Percentiles rank a stretch among this genome's conserved stretches.
phyloP scores from a whole-genome alignment of 2,888 invertebrate species.

The Eupithecia subfuscata region DNA sequence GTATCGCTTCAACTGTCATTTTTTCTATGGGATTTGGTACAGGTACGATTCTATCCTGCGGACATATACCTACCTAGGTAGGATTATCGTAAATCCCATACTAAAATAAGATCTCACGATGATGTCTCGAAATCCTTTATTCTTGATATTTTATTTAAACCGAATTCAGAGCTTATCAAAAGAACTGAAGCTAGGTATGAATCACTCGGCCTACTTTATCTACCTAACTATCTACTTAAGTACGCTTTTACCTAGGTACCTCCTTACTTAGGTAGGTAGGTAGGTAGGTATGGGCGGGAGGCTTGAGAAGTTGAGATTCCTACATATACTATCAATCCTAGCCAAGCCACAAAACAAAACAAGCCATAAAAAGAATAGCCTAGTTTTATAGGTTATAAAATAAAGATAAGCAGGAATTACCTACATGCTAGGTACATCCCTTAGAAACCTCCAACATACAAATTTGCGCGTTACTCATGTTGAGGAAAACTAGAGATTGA shows the following conservation, averaged over 20 bases:
- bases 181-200: not conserved
- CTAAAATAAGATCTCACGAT: too few species aligned
- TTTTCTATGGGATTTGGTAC: too few species aligned
- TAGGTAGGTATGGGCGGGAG: not conserved
- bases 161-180: not conserved
- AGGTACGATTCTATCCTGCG: too few species aligned
- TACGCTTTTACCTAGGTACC: not conserved
- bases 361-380: constrained; percentile 34
- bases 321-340: not conserved
- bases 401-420: constrained; percentile 45
- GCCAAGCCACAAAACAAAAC: constrained; percentile 24
- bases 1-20: too few species aligned
- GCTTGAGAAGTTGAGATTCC: too few species aligned
- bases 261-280: not conserved
- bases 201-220: not conserved
- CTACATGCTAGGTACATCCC: constrained; percentile 15
- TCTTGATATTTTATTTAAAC: too few species aligned
- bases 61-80: too few species aligned
- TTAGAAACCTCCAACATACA: constrained; percentile 3
- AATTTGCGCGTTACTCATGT: constrained; percentile 34
- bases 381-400: constrained; percentile 41
- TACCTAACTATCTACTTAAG: not conserved
- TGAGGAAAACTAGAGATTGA: constrained; percentile 43
- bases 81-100: too few species aligned
- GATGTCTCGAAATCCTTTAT: too few species aligned